Evolutionary conservation across 2,888 invertebrate species (phyloP), one percentile per base, ranked within the genome.

Genomic region (Thymelicus lineola): DNA sequence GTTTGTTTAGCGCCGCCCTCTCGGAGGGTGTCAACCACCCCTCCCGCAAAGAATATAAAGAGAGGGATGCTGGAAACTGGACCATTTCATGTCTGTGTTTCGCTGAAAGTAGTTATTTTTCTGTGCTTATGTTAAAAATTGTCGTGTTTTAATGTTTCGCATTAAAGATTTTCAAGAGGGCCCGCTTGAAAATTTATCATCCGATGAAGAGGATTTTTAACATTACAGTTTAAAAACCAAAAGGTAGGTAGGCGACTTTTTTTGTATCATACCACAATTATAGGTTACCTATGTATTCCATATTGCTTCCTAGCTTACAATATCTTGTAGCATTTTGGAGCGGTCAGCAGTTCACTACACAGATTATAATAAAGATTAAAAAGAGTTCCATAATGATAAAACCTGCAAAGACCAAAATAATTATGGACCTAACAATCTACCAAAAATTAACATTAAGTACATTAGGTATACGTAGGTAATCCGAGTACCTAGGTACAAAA

Each of bases 51-150:
- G 75, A 77, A 82, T 89, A 89, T 85, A 91, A 87, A 77, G 78
- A 53, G 82, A 87, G 91, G 88, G 90, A 91, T 87, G 88, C 88
- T 91, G 87, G 61, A 74, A 74, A 81, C 79, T 75, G 72, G 71
- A 78, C 77, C 82, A 89, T 64, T 70, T 64, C 48, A 20, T 70
- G 38, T 58, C 63, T 36, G 59, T 59, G 83, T 86, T 66, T 72
- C 62, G 53, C 36, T 69, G 48, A 75, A 72, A 72, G 66, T 72
- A 42, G 61, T 68, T 53, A 66, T 73, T 71, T 46, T 45, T 55
- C 42, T 67, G 70, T 74, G 68, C 9, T 46, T 45, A 65, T 69
- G 60, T 20, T 53, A 0, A 45, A 17, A n/a, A 53, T 12, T 53
- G 20, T 17, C 12, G 20, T 53, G 53, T 50, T 50, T 28, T 10